A percentile compares a stretch with the other conserved stretches of the same genome.
Evolutionary conservation across 2,797 vertebrate species (phyloP).

Genomic region (Hippoglossus hippoglossus): DNA sequence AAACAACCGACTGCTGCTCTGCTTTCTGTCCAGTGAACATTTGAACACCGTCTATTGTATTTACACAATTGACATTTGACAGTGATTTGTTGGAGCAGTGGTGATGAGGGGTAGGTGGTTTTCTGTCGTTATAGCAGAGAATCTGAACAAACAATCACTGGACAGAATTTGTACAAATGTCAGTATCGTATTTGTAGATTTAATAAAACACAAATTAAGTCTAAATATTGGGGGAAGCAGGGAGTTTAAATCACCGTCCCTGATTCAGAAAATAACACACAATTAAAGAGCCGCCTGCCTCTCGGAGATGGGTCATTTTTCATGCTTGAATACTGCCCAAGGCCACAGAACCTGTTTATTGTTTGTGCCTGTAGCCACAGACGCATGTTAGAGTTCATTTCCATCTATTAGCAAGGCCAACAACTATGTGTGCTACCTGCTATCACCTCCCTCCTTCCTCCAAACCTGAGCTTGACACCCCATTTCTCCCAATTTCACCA

Average conservation of each 20-base stretch:
- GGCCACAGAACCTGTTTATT: constrained; percentile 34
- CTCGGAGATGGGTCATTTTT: constrained; percentile 26
- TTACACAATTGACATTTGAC: too few relatives aligned
- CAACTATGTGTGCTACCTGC: constrained; percentile 24
- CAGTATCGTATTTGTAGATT: background rate
- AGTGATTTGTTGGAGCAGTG: background rate
- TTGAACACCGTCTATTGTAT: background rate
- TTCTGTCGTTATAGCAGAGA: background rate
- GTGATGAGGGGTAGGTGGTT: background rate
- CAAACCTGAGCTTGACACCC: constrained; percentile 23
- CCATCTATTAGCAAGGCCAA: constrained; percentile 60
- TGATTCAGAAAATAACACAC: constrained; percentile 17
- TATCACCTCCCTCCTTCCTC: constrained; percentile 40
- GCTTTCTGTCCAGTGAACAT: background rate
- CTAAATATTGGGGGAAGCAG: background rate
- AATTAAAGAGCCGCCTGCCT: constrained; percentile 34
- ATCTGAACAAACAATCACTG: background rate
- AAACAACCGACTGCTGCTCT: background rate
- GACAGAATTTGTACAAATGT: background rate
- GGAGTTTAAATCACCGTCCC: background rate
- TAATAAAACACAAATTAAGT: background rate
- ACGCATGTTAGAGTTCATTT: constrained; percentile 58
- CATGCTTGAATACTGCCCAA: constrained; percentile 13
- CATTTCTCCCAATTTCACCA: constrained; percentile 53
- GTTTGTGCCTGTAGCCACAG: constrained; percentile 39